Conservation (phyloP, 2,113 vertebrate genomes). For the Scalopus aquaticus region DNA sequence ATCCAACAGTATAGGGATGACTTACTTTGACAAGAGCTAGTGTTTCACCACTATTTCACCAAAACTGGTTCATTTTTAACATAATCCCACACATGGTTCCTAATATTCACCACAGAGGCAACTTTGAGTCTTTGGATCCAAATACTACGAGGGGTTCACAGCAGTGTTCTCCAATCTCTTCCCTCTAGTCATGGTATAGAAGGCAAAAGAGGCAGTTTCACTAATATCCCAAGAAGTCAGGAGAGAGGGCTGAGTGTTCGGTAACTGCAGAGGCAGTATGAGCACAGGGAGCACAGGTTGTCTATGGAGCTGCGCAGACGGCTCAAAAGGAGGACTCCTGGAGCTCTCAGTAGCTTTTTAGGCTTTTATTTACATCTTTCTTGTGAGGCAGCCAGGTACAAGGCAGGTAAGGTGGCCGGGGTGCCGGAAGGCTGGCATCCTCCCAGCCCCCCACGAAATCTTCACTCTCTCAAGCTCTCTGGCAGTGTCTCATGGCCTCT, state of each 20-base stretch:
- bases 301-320: too few relatives aligned
- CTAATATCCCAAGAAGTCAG: neutral
- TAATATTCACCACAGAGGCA: neutral
- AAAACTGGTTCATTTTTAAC: neutral
- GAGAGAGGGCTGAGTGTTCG: neutral
- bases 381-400: too few relatives aligned
- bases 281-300: too few relatives aligned
- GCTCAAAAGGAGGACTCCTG: too few relatives aligned
- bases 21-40: neutral
- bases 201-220: neutral
- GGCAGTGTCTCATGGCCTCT: too few relatives aligned
- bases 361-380: too few relatives aligned
- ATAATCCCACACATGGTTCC: neutral
- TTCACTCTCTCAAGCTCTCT: too few relatives aligned
- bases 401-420: too few relatives aligned
- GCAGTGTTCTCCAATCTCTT: neutral
- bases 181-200: neutral
- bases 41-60: neutral
- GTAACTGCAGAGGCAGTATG: too few relatives aligned
- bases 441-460: too few relatives aligned
- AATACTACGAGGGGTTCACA: neutral
- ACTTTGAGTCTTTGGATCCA: neutral
- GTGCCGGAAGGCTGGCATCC: too few relatives aligned
- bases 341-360: too few relatives aligned
- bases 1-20: neutral